Conservation (phyloP, 2,113 vertebrate species). For the Progne subis region DNA sequence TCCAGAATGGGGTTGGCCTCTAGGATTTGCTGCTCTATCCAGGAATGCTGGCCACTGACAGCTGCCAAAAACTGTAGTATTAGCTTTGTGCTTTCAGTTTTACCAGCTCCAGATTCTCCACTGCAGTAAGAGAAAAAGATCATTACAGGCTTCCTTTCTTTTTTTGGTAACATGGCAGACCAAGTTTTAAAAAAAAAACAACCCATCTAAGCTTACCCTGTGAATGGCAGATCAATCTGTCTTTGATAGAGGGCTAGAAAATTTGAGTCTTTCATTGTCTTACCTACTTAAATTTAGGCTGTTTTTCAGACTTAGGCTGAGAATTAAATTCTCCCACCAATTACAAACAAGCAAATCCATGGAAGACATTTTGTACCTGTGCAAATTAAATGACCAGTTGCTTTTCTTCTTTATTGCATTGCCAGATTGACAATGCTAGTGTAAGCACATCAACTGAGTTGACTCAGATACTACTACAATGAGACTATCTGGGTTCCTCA, state of each 20-base stretch:
- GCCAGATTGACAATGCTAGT: not conserved
- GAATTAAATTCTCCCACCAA: not conserved
- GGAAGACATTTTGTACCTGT: not conserved
- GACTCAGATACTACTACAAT: not conserved
- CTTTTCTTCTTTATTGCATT: not conserved
- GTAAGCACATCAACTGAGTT: not conserved
- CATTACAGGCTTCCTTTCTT: not conserved
- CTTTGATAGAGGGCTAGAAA: not conserved
- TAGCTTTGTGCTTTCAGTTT: slow-evolving; percentile 95
- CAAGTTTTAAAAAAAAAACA: not conserved
- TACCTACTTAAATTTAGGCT: not conserved
- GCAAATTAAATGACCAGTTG: not conserved
- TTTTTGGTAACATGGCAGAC: not conserved
- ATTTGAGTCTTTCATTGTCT: not conserved
- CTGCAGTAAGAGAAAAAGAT: slow-evolving; percentile 66
- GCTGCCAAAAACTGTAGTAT: slow-evolving; percentile 94
- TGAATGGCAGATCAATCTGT: not conserved
- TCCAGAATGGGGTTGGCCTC: slow-evolving; percentile 97
- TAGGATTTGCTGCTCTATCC: slow-evolving; percentile 96
- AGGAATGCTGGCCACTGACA: slow-evolving; percentile 91
- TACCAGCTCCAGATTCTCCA: slow-evolving; percentile 95
- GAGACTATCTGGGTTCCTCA: not conserved
- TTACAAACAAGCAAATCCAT: not conserved
- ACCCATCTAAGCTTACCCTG: not conserved
- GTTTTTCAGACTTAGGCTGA: not conserved